Conservation (phyloP, 2,888 invertebrate species). For the Oligia latruncula region DNA sequence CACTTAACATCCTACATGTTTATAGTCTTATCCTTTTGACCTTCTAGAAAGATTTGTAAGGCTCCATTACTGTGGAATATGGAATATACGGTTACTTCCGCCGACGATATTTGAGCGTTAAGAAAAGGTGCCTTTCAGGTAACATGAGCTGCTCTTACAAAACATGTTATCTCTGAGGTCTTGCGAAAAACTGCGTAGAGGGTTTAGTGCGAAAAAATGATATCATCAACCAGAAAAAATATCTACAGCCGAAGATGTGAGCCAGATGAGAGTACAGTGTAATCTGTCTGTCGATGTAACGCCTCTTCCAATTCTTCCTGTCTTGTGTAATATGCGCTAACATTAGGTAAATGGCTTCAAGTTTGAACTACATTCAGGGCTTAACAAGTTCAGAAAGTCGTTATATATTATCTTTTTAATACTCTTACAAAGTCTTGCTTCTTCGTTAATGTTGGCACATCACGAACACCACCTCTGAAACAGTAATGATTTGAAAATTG, state of each 20-base stretch:
- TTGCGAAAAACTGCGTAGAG: slow-evolving; percentile 21
- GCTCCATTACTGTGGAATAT: slow-evolving; percentile 61
- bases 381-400: slow-evolving; percentile 29
- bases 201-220: slow-evolving; percentile 37
- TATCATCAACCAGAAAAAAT: slow-evolving; percentile 19
- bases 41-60: slow-evolving; percentile 63
- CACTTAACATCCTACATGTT: background rate
- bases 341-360: slow-evolving; percentile 11
- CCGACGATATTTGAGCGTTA: slow-evolving; percentile 50
- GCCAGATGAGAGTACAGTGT: slow-evolving; percentile 6
- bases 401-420: slow-evolving; percentile 34
- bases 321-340: slow-evolving; percentile 1
- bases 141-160: slow-evolving; percentile 45
- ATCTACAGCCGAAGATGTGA: background rate
- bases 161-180: slow-evolving; percentile 47
- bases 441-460: slow-evolving; percentile 60
- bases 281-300: background rate
- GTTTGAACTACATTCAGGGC: slow-evolving; percentile 8
- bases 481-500: slow-evolving; percentile 58
- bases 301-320: background rate
- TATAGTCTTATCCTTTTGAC: slow-evolving; percentile 29
- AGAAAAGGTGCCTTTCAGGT: slow-evolving; percentile 55
- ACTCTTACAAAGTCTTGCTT: slow-evolving; percentile 34
- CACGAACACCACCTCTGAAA: slow-evolving; percentile 66
- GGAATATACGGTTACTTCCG: slow-evolving; percentile 64